Base-by-base conservation (phyloP, 2,113 vertebrate species). In the Cynoglossus semilaevis region DNA sequence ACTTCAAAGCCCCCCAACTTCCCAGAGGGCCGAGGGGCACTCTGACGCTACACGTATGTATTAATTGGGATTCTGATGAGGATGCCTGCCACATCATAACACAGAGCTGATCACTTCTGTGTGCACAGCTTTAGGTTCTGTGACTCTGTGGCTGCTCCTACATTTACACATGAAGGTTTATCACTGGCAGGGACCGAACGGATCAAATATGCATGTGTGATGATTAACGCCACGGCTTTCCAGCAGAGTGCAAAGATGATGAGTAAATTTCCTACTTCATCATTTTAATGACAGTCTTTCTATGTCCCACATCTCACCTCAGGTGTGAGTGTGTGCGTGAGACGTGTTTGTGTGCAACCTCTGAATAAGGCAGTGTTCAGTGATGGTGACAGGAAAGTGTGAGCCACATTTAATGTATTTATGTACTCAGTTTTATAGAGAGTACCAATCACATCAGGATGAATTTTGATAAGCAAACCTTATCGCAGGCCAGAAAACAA, bases 1-100 rank as follows among this genome's bases (percentile, higher is more conserved):
- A 88, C 83, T 85, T 91, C 84, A 88, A 88, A 88, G 90, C 82
- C 47, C n/a, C 46, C 61, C 34, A 15, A 38, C 38, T 57, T 77
- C 76, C 83, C 79, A 55, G 69, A 67, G 76, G 80, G 79, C 71
- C 45, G 16, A 51, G 74, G 41, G 40, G 51, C 68, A 52, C 42
- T 34, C 61, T 70, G 64, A 72, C 46, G n/a, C 45, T 69, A 76
- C 79, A 56, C 64, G 79, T 85, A 81, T 84, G 67, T 57, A 85
- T 87, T 80, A 84, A 72, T 73, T 47, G 36, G 67, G 70, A 83
- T 77, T 74, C 77, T 77, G 58, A 76, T 80, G 58, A 76, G 58
- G 65, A 77, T 49, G 59, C 58, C 48, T 48, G 50, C 35, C 56
- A 76, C 53, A 59, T 61, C 60, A 70, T 67, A 76, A 79, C 62